Evolutionary conservation across 2,888 invertebrate species (phyloP).

Genomic region (Zaprionus obscuricornis): DNA sequence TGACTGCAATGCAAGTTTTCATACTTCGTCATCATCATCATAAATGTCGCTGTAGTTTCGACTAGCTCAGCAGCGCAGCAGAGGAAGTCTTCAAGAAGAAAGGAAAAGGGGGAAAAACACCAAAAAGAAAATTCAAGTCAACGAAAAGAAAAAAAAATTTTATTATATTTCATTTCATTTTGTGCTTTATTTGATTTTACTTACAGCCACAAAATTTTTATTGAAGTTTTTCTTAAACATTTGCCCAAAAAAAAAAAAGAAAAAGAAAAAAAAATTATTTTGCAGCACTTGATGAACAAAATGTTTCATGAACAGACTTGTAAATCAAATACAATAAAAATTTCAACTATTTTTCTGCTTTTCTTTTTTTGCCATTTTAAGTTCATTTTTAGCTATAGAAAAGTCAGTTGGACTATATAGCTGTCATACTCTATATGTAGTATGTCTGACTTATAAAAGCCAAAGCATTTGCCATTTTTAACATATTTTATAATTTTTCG

Average conservation of each 20-base stretch:
- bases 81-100: not conserved
- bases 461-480: too few relatives aligned
- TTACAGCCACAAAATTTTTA: constrained; percentile 2
- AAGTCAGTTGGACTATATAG: too few relatives aligned
- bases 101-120: not conserved
- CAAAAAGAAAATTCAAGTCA: constrained; percentile 5
- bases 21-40: constrained; percentile 44
- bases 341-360: too few relatives aligned
- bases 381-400: too few relatives aligned
- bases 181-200: constrained; percentile 37
- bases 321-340: too few relatives aligned
- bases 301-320: too few relatives aligned
- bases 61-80: not conserved
- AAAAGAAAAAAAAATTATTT: too few relatives aligned
- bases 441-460: too few relatives aligned
- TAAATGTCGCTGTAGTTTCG: constrained; percentile 57
- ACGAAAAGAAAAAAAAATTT: too few relatives aligned
- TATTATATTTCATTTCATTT: constrained; percentile 29
- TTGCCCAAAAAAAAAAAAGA: not conserved
- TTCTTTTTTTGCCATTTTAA: too few relatives aligned
- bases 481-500: constrained; percentile 52
- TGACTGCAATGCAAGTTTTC: constrained; percentile 57
- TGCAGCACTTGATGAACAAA: too few relatives aligned
- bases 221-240: constrained; percentile 2
- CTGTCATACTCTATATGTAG: too few relatives aligned